phyloP scores from a whole-genome alignment of 2,113 vertebrate genomes.

The Grammomys surdaster region DNA sequence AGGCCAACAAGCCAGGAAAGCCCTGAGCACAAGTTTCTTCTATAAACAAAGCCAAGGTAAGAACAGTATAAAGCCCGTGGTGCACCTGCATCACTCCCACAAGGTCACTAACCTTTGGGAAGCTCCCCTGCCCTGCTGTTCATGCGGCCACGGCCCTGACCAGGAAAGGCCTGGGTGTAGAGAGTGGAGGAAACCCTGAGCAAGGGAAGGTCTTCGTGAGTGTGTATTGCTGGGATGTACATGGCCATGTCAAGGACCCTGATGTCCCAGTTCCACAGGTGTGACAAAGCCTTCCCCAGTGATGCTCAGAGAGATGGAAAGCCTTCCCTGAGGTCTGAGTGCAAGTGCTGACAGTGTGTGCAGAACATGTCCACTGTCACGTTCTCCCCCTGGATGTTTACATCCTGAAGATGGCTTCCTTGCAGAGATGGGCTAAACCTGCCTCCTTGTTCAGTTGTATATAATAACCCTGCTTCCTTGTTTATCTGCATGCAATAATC shows the following conservation, averaged over 20 bases:
- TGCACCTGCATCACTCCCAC: accelerated
- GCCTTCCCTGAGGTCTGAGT: neutral
- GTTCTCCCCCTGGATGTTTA: neutral
- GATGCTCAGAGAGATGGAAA: neutral
- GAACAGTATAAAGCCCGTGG: neutral
- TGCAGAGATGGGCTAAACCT: neutral
- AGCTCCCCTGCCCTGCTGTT: neutral
- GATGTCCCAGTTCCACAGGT: neutral
- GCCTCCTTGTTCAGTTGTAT: neutral
- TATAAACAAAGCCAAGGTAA: neutral
- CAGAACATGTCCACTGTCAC: too few species aligned
- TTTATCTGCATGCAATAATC: neutral
- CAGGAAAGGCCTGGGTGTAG: neutral
- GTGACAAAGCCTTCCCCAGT: neutral
- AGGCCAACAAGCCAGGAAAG: neutral
- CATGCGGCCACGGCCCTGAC: neutral
- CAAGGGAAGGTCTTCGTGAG: neutral
- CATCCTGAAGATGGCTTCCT: neutral
- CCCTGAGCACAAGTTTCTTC: neutral
- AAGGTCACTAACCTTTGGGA: neutral
- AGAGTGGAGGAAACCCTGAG: neutral
- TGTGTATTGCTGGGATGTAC: neutral
- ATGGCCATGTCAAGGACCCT: neutral
- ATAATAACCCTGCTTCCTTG: neutral
- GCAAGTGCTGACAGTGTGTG: too few species aligned